Percentiles rank a stretch among this genome's conserved stretches.
phyloP scores from a whole-genome alignment of 2,797 vertebrate genomes.

The Sebastiscus tertius region DNA sequence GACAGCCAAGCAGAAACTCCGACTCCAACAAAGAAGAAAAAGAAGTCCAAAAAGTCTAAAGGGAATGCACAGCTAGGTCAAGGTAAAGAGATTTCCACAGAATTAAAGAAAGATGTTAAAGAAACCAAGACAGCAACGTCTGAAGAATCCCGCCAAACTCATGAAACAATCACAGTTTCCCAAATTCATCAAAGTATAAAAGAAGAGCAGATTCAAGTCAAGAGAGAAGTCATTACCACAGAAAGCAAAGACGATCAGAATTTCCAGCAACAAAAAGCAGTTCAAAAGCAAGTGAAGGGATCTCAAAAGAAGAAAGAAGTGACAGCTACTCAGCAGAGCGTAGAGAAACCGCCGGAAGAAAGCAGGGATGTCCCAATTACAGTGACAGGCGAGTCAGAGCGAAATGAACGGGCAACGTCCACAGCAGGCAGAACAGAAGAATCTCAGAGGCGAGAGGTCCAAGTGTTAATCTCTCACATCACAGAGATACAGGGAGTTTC shows the following conservation, averaged over 20 bases:
- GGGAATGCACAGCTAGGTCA: slow-evolving; percentile 56
- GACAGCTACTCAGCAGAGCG: slow-evolving; percentile 66
- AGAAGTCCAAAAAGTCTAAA: slow-evolving; percentile 84
- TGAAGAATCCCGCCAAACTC: slow-evolving; percentile 59
- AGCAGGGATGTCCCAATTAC: slow-evolving; percentile 64
- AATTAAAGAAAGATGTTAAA: slow-evolving; percentile 55
- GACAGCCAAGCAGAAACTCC: slow-evolving; percentile 62
- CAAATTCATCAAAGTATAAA: slow-evolving; percentile 63
- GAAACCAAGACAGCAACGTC: slow-evolving; percentile 53
- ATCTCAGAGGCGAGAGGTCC: slow-evolving; percentile 80
- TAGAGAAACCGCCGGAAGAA: slow-evolving; percentile 65
- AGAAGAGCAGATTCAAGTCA: slow-evolving; percentile 60
- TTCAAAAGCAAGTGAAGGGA: slow-evolving; percentile 71
- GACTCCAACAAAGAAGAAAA: slow-evolving; percentile 75
- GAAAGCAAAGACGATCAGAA: slow-evolving; percentile 69
- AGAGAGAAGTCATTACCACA: slow-evolving; percentile 61
- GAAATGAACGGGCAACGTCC: slow-evolving; percentile 69
- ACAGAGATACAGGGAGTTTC: slow-evolving; percentile 81
- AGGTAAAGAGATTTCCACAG: slow-evolving; percentile 62
- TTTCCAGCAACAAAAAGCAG: slow-evolving; percentile 61
- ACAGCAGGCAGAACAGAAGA: slow-evolving; percentile 74
- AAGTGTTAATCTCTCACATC: slow-evolving; percentile 82
- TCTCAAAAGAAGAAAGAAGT: slow-evolving; percentile 70
- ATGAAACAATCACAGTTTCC: slow-evolving; percentile 55
- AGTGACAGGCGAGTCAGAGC: slow-evolving; percentile 71